Evolutionary conservation across 2,113 vertebrate genomes (phyloP), one percentile per base, ranked within the genome.

Genomic region (Phyllopteryx taeniolatus): DNA sequence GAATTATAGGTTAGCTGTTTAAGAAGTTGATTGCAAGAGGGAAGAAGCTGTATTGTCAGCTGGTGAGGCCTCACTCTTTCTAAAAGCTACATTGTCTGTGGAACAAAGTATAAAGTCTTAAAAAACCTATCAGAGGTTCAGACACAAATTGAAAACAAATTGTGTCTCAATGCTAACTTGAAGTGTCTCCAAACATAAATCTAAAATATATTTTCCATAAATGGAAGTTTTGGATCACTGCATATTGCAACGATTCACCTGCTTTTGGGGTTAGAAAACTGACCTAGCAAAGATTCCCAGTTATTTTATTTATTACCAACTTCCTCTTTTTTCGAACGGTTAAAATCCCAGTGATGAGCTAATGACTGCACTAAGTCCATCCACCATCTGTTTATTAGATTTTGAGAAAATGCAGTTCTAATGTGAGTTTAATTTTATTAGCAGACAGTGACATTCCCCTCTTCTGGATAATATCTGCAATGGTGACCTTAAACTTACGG

Each of bases 11-110:
- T n/a, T n/a, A n/a, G n/a, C n/a, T n/a, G n/a, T n/a, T n/a, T n/a
- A n/a, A n/a, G n/a, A n/a, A n/a, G n/a, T n/a, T n/a, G n/a, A n/a
- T n/a, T n/a, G n/a, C n/a, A n/a, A n/a, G n/a, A n/a, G n/a, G n/a
- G n/a, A n/a, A n/a, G n/a, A n/a, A n/a, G n/a, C 68, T 85, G 78
- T 79, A 83, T 76, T 71, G 84, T 79, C 87, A 89, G 86, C 87
- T 86, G 85, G 77, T 84, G 83, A 75, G 80, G 80, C 84, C 78
- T 77, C 76, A 64, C 76, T 77, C 79, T 73, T 61, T 65, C 79
- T 89, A 76, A 85, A 90, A 82, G 83, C 75, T 78, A 76, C 74
- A 82, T 86, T 89, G 86, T 88, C 79, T 82, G 73, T 71, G 59
- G 60, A 62, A 77, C 72, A 81, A 75, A 73, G 72, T 68, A 75